Evolutionary conservation across 2,888 invertebrate species (phyloP), one percentile per base, ranked within the genome.

Genomic region (Leucophenga maculata): DNA sequence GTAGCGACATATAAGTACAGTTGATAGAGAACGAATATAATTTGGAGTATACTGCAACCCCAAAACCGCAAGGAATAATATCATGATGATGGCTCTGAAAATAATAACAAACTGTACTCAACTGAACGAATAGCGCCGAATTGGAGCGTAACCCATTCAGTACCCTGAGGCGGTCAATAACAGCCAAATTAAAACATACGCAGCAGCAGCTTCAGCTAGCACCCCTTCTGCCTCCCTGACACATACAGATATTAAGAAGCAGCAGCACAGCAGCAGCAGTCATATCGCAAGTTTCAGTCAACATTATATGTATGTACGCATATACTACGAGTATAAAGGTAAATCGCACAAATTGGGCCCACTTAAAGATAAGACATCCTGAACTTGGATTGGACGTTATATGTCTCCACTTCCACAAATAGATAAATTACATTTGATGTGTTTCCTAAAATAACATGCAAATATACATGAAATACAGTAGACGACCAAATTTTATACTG

Each of bases 131-230:
- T 65, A 32, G 48, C 22, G 46, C 39, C 6, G 20, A 66, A 20
- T 13, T 59, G 68, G 62, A 68, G 74, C 31, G 72, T 69, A 74
- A 69, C 76, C 76, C 74, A 65, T 81, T 77, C 83, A 71, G 77
- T 79, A 73, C 50, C 48, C 62, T 57, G 54, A 57, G 83, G 80
- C 80, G 72, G 82, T 80, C 80, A 80, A 80, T 80, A 80, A 80
- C 83, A 80, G 75, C 79, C 78, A 80, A 80, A 80, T 80, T 80
- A 80, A 80, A 80, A 83, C 81, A 74, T 74, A 79, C 73, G 70
- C 78, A 74, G 79, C 78, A 74, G 79, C 11, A 39, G 39, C 39
- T 11, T 39, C 6, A 39, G 9, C 8, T 39, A 6, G 39, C 1
- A 6, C 8, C 8, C 39, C 39, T 11, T 39, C 11, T 39, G 8